Evolutionary conservation across 2,113 vertebrate species (phyloP).

Genomic region (Ctenomys sociabilis): DNA sequence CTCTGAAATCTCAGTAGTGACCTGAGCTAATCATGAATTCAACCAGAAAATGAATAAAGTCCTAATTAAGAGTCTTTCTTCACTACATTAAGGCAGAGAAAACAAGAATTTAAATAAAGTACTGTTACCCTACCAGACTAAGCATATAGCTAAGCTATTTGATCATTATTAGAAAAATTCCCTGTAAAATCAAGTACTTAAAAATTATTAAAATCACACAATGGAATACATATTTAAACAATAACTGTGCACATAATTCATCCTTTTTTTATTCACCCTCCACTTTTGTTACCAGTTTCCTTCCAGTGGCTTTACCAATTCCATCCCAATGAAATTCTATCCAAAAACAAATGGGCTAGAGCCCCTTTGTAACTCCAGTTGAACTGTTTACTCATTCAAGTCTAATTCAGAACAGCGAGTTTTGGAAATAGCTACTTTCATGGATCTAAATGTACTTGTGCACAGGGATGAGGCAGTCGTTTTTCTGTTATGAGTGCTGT

Average conservation of each 20-base stretch:
- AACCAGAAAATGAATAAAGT: constrained; percentile 40
- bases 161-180: background rate
- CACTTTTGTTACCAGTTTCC: constrained; percentile 4
- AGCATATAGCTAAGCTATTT: background rate
- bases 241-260: background rate
- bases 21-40: constrained; percentile 19
- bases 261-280: background rate
- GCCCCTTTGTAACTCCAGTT: background rate
- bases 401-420: background rate
- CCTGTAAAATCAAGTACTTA: constrained; percentile 45
- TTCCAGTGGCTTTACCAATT: background rate
- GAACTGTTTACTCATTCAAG: background rate
- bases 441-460: background rate
- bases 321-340: background rate
- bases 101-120: constrained; percentile 60
- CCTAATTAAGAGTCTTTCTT: background rate
- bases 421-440: constrained; percentile 38
- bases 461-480: background rate
- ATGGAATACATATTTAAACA: constrained; percentile 14
- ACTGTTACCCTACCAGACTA: background rate
- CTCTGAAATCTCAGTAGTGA: background rate
- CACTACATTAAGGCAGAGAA: constrained; percentile 29
- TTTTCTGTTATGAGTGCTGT: background rate
- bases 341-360: background rate
- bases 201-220: constrained; percentile 42